Evolutionary conservation across 2,888 invertebrate species (phyloP), one percentile per base, ranked within the genome.

Genomic region (Halocaridina rubra): DNA sequence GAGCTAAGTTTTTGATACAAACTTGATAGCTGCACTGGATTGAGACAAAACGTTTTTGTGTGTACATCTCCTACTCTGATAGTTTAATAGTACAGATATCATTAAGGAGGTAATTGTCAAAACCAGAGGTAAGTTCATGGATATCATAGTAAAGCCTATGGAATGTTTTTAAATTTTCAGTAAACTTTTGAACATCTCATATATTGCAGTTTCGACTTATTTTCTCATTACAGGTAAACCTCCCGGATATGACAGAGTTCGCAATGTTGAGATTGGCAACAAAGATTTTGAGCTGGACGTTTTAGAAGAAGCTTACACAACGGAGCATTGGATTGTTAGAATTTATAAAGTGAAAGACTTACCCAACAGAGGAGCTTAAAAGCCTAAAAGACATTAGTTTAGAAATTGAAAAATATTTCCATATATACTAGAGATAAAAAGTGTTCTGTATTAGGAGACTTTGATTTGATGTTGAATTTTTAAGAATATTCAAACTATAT

Each of bases 281-380:
- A 96, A 98, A 91, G 96, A 98, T 91, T 97, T 98, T 91, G 95
- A 96, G 89, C 93, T 99, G 89, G 97, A 96, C 4, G 98, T 98
- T 91, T 92, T 99, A 88, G 98, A 99, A 91, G 98, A 99, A 91
- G 98, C 98, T 0, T 99, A 98, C 91, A 98, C 98, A 53, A 96
- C 98, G 1, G 98, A 99, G 91, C 98, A 99, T 92, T 99, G 99
- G 99, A 94, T 99, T 84, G 98, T 99, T 75, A 93, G 99, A 90
- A 97, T 99, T 92, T 99, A 98, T 93, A 95, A 88, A 84, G 89
- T 89, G 16, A 89, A 89, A 80, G 88, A 89, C 30, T 79, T 88
- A 64, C 89, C 89, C 46, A 89, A 89, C 72, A 84, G 89, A 78
- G 89, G 89, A 3, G 85, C 86, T n/a, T 88, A 86, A 74, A 30